These are phyloP conservation scores for Lamellibrachia columna DNA, from an alignment of 2,888 invertebrate species.

Conservation along the genomic window DNA sequence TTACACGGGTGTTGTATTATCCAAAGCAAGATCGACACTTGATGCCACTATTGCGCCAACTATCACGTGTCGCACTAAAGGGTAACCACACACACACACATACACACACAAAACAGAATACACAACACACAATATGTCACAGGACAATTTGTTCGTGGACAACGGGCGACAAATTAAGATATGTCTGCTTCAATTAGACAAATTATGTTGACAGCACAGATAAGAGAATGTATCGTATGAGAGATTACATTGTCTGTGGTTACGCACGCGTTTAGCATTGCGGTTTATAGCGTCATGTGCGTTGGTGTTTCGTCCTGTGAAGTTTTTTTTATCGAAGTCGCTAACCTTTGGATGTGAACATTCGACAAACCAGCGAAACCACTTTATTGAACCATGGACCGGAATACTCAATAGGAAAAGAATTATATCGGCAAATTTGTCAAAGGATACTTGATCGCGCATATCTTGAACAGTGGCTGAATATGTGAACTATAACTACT, in stretches of 20 bases:
- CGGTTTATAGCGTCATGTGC: neutral
- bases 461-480: neutral
- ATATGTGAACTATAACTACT: neutral
- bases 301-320: neutral
- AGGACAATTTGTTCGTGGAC: neutral
- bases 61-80: neutral
- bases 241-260: neutral
- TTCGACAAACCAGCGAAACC: neutral
- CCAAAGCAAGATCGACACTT: neutral
- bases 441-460: neutral
- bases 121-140: neutral
- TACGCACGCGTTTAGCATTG: neutral
- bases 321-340: neutral
- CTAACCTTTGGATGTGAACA: neutral
- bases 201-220: neutral
- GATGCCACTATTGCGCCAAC: neutral
- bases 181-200: constrained; percentile 5
- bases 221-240: neutral
- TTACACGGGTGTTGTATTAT: neutral
- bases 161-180: neutral
- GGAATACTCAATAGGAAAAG: neutral
- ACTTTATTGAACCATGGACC: neutral
- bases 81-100: neutral
- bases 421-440: neutral
- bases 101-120: neutral